Evolutionary conservation across 2,888 invertebrate species (phyloP).

Genomic region (Cephalotes varians): DNA sequence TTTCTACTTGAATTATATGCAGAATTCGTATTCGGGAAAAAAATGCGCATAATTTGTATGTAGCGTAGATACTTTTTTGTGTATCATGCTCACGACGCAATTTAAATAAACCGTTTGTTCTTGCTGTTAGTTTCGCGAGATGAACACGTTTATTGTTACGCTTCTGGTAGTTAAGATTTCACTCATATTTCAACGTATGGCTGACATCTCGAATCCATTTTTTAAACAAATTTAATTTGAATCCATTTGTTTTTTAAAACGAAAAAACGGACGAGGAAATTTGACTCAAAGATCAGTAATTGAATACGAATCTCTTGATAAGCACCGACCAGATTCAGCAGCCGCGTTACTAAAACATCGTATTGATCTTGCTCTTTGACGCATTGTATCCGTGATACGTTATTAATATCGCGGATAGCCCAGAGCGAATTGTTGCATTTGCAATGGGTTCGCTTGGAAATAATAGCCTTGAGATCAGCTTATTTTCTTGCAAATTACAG

Average conservation of each 20-base stretch:
- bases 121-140: background rate
- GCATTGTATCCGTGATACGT: constrained; percentile 61
- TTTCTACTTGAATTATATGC: background rate
- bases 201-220: background rate
- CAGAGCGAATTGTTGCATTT: background rate
- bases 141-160: background rate
- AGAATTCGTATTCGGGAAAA: background rate
- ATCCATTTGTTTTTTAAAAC: constrained; percentile 12
- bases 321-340: background rate
- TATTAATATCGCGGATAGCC: constrained; percentile 64
- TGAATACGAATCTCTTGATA: constrained; percentile 44
- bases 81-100: background rate
- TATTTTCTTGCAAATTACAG: background rate
- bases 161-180: background rate
- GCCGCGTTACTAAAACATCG: constrained; percentile 8
- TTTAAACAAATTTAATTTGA: constrained; percentile 25
- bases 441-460: background rate
- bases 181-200: background rate
- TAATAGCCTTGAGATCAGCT: background rate
- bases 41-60: background rate
- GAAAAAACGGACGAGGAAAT: background rate
- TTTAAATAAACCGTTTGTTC: background rate
- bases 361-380: constrained; percentile 65
- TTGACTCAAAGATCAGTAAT: constrained; percentile 7
- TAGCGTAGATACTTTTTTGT: background rate